phyloP scores from a whole-genome alignment of 2,888 invertebrate species.

The Biston stratarius region DNA sequence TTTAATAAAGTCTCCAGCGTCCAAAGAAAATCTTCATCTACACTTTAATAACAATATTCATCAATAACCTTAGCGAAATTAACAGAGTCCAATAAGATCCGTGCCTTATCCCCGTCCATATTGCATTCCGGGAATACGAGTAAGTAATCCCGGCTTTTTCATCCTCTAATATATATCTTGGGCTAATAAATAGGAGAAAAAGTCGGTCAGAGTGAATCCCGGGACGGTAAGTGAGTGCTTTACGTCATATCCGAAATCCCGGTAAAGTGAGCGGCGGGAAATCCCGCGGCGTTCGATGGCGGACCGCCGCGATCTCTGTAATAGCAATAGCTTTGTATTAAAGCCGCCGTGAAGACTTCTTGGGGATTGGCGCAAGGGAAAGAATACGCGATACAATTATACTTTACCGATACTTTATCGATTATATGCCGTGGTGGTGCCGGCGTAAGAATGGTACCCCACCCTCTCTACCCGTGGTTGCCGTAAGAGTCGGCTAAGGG shows the following conservation, averaged over 20 bases:
- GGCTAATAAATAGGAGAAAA: conserved; percentile 83
- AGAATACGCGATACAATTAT: conserved; percentile 42
- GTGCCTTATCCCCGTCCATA: conserved; percentile 54
- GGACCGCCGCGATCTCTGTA: conserved; percentile 80
- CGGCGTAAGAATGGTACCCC: too few species aligned
- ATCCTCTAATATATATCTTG: conserved; percentile 75
- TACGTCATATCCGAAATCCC: conserved; percentile 86
- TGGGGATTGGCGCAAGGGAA: conserved; percentile 70
- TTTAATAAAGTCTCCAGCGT: conserved; percentile 43
- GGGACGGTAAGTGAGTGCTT: conserved; percentile 80
- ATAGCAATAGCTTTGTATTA: conserved; percentile 87
- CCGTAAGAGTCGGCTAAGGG: too few species aligned
- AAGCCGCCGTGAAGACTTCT: conserved; percentile 79
- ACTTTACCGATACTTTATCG: not conserved
- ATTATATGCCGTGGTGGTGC: too few species aligned
- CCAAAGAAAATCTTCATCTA: conserved; percentile 33
- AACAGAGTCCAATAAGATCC: conserved; percentile 62
- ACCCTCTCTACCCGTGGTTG: too few species aligned
- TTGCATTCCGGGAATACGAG: conserved; percentile 64
- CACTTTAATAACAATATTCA: conserved; percentile 50
- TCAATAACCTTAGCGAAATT: conserved; percentile 55
- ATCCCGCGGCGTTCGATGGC: conserved; percentile 83
- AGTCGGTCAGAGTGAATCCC: conserved; percentile 74
- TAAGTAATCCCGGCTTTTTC: conserved; percentile 67
- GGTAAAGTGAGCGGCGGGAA: conserved; percentile 83